Base-by-base conservation (phyloP, 2,797 vertebrate genomes). In the Saxicola maurus region DNA sequence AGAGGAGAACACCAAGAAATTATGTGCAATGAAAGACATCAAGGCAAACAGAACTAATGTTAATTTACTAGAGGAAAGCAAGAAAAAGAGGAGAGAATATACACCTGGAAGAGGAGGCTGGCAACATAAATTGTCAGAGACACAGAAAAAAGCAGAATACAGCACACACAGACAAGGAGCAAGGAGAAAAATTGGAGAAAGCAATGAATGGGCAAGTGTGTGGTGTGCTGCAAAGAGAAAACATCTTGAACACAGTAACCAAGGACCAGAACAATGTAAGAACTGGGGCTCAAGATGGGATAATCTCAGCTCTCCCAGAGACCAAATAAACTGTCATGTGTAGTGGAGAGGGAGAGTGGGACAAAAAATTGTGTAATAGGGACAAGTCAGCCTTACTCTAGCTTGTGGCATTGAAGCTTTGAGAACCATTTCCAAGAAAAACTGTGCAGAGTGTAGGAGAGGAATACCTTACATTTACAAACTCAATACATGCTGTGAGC, bases 281-380 rank as follows among this genome's bases (percentile, higher is more conserved):
- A 56, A 71, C 20, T 37, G 28, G 6, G 82, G 60, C 25, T 73
- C 49, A 86, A 60, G 10, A 23, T 87, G 72, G 48, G 33, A 64
- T 67, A 80, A 42, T 43, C 18, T 79, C 38, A 56, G 33, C 14
- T 85, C 24, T 45, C 16, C 37, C n/a, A 55, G 52, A 56, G n/a
- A 79, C 56, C 49, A 62, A 45, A 62, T 30, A 33, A 80, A 2
- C 5, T 76, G 24, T 30, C 64, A 4, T 7, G 20, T 40, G 17
- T 18, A 3, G 17, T 1, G 5, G 20, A 8, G 4, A 25, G 20
- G 13, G 43, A 24, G 31, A 11, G 3, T 38, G 4, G n/a, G 17
- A 56, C 18, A n/a, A 40, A 31, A 66, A 62, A 9, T 7, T 1
- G 0, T 28, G 14, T 19, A 38, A 71, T 2, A 74, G 14, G 33